A percentile compares a stretch with the other conserved stretches of the same genome.
phyloP scores from a whole-genome alignment of 2,888 invertebrate species.

The Nephrocerus scutellatus region DNA sequence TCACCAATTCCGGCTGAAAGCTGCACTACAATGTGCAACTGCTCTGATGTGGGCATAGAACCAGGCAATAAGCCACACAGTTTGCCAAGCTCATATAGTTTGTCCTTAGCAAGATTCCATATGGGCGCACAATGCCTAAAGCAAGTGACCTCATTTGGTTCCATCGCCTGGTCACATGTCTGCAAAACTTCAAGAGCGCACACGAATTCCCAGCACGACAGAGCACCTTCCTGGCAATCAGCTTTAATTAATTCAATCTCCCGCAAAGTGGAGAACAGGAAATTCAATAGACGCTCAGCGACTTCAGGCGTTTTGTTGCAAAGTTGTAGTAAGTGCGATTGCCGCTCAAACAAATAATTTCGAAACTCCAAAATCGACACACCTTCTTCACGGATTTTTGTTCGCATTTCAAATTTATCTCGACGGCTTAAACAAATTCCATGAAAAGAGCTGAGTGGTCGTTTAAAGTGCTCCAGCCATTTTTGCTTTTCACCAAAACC shows the following conservation, averaged over 20 bases:
- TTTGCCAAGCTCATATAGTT: conserved; percentile 69
- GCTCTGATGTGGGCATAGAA: conserved; percentile 71
- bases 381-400: conserved; percentile 36
- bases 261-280: conserved; percentile 81
- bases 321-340: conserved; percentile 69
- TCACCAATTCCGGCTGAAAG: conserved; percentile 88
- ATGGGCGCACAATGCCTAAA: conserved; percentile 79
- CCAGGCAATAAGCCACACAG: conserved; percentile 87
- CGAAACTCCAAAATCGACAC: conserved; percentile 82
- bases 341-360: conserved; percentile 88
- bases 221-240: conserved; percentile 70
- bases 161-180: conserved; percentile 65
- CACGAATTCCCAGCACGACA: conserved; percentile 88
- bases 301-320: conserved; percentile 54
- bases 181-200: conserved; percentile 83
- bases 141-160: conserved; percentile 63
- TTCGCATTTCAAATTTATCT: conserved; percentile 51
- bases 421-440: conserved; percentile 62
- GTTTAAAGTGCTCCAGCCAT: conserved; percentile 78
- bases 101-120: conserved; percentile 82
- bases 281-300: conserved; percentile 80
- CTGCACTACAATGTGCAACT: conserved; percentile 83
- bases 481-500: conserved; percentile 77
- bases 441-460: conserved; percentile 74
- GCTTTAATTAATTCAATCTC: conserved; percentile 79